These are phyloP conservation scores for Agapornis roseicollis DNA, from an alignment of 2,113 vertebrate genomes.

Conservation along the genomic window DNA sequence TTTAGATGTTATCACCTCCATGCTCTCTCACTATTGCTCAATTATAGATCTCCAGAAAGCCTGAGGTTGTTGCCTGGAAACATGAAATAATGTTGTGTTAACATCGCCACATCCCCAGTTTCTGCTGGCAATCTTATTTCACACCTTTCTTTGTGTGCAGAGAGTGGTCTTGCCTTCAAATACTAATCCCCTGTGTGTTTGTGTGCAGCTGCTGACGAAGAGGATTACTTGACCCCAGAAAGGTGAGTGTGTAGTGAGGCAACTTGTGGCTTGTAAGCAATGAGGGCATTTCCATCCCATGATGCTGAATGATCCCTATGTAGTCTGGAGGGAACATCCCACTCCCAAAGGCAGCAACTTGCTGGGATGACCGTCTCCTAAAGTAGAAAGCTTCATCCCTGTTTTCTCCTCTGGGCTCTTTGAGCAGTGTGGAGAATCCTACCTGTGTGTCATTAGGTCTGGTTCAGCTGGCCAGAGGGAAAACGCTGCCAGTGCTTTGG, in stretches of 20 bases:
- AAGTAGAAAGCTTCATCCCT: not conserved
- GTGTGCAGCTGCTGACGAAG: constrained; percentile 57
- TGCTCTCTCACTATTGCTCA: not conserved
- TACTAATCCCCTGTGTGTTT: not conserved
- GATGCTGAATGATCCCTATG: fast-evolving
- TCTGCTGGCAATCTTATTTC: not conserved
- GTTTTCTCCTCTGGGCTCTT: not conserved
- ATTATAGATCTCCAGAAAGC: not conserved
- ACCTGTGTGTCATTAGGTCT: not conserved
- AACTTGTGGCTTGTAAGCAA: fast-evolving
- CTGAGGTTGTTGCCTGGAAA: not conserved
- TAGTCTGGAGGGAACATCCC: fast-evolving
- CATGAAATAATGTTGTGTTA: not conserved
- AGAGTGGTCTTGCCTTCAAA: not conserved
- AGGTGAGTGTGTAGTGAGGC: constrained; percentile 53
- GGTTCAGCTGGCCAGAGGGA: not conserved
- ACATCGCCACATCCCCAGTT: not conserved
- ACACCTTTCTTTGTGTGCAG: not conserved
- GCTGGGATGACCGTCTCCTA: not conserved
- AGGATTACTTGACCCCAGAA: not conserved
- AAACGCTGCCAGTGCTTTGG: not conserved
- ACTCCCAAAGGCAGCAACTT: not conserved
- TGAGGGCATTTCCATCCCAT: not conserved
- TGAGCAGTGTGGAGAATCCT: not conserved
- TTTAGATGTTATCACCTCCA: not conserved